Evolutionary conservation across 1,140 invertebrate genomes (phyloP), one percentile per base, ranked within the genome.

Genomic region (Contarinia nasturtii): DNA sequence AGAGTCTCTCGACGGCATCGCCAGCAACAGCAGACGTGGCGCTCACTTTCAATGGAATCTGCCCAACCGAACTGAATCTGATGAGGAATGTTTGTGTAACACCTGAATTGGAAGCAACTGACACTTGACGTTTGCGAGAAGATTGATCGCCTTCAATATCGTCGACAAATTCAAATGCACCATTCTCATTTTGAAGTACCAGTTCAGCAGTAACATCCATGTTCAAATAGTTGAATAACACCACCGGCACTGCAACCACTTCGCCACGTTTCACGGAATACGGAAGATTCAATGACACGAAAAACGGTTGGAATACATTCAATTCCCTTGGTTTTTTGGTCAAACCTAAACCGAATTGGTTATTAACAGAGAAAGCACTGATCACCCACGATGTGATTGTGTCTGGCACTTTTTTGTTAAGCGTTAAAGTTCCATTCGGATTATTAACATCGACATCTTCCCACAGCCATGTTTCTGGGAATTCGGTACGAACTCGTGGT

Each of bases 341-440:
- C 2, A 97, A 67, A 2, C 88, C 90, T 0, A 98, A 70, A 17
- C 93, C 94, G 47, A 79, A 66, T 10, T 80, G 67, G 0, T 80
- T 70, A 65, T 91, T 86, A 37, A 97, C 68, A 1, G 93, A 88
- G 61, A 98, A 98, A 1, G 86, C 94, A 33, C 83, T 86, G 0
- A 96, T 72, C 15, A 86, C 72, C 90, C 92, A 97, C 1, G 86
- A 88, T 1, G 88, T 94, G 10, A 96, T 87, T 0, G 86, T 85
- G 51, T 89, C 81, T 1, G 93, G 93, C 27, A 90, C 79, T 44
- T 60, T 64, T 38, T 56, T 60, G 0, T 33, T 47, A 40, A 66
- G 65, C 33, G 71, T 69, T 7, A 59, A 52, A 0, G 41, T 51
- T 0, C 52, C 49, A 0, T 11, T 48, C 19, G 53, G 51, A 3